Percentiles rank a stretch among this genome's conserved stretches.
Evolutionary conservation across 2,888 invertebrate genomes (phyloP).

Genomic region (Graphium colonna): DNA sequence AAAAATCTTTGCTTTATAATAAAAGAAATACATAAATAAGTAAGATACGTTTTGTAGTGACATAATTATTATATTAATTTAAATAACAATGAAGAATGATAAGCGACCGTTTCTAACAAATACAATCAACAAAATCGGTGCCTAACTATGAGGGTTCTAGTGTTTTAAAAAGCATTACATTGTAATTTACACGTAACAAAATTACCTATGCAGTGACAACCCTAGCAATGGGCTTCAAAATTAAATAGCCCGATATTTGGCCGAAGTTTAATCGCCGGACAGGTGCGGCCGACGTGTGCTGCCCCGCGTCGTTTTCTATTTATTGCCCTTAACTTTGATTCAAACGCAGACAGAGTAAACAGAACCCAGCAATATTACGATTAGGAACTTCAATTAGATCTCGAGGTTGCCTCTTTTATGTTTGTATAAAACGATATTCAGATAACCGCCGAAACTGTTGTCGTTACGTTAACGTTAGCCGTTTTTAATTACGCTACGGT

Average conservation of each 20-base stretch:
- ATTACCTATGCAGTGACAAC: slow-evolving; percentile 26
- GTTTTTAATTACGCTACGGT: neutral
- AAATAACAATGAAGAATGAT: no score
- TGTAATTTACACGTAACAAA: slow-evolving; percentile 1
- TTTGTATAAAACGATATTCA: neutral
- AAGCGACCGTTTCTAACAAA: no score
- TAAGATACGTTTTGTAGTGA: no score
- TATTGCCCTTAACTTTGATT: slow-evolving; percentile 49
- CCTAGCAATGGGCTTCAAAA: slow-evolving; percentile 44
- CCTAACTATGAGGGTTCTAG: no score
- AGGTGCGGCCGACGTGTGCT: slow-evolving; percentile 58
- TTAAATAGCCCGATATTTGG: slow-evolving; percentile 49
- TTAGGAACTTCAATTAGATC: slow-evolving; percentile 15
- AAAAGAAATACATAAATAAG: no score
- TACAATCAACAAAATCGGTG: no score
- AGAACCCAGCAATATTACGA: slow-evolving; percentile 18
- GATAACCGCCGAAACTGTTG: neutral
- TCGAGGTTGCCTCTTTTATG: neutral
- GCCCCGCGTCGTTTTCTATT: slow-evolving; percentile 46
- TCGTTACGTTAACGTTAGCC: neutral
- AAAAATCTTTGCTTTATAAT: no score
- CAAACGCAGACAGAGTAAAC: slow-evolving; percentile 29
- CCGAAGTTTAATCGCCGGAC: slow-evolving; percentile 62
- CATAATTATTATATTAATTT: no score
- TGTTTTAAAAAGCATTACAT: neutral